Conservation (phyloP, 2,797 vertebrate species). For the Rallus crepitans region DNA sequence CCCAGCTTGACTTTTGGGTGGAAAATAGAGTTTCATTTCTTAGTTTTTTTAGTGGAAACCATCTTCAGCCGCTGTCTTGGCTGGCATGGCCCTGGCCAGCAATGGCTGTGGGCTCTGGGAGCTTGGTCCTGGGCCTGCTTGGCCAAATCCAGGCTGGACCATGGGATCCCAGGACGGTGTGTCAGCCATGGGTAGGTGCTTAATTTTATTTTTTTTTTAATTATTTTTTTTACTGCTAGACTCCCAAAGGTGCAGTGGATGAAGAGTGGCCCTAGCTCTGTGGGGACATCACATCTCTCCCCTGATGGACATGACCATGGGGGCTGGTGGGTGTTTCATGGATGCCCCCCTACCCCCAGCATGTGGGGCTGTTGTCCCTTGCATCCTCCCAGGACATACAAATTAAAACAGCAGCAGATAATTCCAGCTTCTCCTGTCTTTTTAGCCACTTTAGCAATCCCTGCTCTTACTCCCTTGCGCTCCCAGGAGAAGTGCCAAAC, state of each 20-base stretch:
- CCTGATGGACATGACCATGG: accelerated
- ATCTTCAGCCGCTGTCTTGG: accelerated
- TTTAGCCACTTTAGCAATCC: background rate
- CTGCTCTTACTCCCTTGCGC: background rate
- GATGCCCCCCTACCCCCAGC: background rate
- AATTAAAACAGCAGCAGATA: background rate
- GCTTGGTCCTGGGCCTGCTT: background rate
- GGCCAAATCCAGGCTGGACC: accelerated
- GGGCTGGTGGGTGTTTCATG: accelerated
- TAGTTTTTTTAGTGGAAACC: background rate
- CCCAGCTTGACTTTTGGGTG: background rate
- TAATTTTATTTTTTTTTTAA: too few species aligned
- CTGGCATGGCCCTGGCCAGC: background rate
- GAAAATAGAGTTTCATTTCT: background rate
- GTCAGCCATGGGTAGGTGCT: background rate
- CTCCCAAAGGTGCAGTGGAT: accelerated
- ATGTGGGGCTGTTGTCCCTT: background rate
- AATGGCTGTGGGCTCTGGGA: accelerated
- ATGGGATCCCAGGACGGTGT: accelerated
- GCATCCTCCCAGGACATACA: background rate
- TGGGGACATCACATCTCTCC: accelerated
- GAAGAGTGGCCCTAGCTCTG: accelerated
- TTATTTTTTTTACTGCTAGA: too few species aligned
- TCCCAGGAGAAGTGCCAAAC: background rate
- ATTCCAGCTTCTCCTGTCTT: background rate